Conservation (phyloP, 2,888 invertebrate genomes). For the Seladonia tumulorum region DNA sequence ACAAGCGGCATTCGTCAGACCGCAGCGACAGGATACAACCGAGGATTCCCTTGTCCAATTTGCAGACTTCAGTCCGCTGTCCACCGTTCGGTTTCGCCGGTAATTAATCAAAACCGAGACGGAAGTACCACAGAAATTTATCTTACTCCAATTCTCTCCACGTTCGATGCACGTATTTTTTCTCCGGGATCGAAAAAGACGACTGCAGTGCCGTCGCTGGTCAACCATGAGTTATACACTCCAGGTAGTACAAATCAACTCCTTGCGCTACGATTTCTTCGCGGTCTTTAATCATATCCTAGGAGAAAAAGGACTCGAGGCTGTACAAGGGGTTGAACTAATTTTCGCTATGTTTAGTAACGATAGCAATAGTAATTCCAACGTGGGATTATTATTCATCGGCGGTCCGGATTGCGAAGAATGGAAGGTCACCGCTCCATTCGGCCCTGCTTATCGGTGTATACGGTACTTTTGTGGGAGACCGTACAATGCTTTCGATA, state of each 20-base stretch:
- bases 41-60: not conserved
- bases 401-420: not conserved
- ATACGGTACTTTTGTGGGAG: not conserved
- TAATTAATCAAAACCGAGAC: not conserved
- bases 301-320: too few species aligned
- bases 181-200: not conserved
- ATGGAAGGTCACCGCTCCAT: not conserved
- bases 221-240: not conserved
- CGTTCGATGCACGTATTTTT: not conserved
- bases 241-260: not conserved
- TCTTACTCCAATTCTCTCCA: not conserved
- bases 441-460: slow-evolving; percentile 10
- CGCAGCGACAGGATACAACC: not conserved
- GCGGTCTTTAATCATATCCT: not conserved
- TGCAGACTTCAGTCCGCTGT: not conserved
- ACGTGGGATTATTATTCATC: not conserved
- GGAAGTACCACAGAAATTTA: not conserved
- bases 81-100: not conserved
- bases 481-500: slow-evolving; percentile 4
- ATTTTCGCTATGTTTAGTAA: not conserved
- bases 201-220: too few species aligned
- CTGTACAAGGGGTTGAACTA: too few species aligned
- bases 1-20: not conserved
- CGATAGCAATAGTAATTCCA: not conserved
- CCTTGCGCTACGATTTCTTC: not conserved